These are phyloP conservation scores for Diploscapter pachys DNA, from an alignment of 1,140 invertebrate species.

Conservation along the genomic window DNA sequence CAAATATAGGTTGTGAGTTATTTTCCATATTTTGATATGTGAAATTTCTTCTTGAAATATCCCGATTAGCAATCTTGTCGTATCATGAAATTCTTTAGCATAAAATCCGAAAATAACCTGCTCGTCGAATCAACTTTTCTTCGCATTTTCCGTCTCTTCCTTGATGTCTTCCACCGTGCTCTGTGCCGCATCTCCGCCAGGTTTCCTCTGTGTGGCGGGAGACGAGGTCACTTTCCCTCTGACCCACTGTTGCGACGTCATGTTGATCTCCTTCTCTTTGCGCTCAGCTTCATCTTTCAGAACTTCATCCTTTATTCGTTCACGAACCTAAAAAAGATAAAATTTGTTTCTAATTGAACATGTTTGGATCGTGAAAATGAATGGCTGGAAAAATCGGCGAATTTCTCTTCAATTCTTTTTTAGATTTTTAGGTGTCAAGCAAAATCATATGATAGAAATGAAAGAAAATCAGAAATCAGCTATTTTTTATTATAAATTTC, in stretches of 20 bases:
- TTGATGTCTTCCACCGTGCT: no score
- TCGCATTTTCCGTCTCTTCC: no score
- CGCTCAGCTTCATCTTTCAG: constrained; percentile 16
- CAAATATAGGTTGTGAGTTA: no score
- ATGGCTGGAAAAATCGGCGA: background rate
- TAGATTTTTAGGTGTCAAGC: background rate
- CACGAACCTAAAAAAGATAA: constrained; percentile 14
- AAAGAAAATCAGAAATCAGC: background rate
- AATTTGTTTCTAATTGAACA: background rate
- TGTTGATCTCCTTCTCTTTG: constrained; percentile 13
- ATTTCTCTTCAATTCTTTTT: background rate
- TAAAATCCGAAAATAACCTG: no score
- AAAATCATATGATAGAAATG: background rate
- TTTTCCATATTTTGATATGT: no score
- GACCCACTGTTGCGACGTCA: constrained; percentile 17
- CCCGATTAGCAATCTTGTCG: no score
- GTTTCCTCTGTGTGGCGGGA: no score
- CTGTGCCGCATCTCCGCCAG: no score
- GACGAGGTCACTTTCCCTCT: background rate
- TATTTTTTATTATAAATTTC: background rate
- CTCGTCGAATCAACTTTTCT: no score
- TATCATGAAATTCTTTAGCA: no score
- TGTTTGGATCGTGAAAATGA: background rate
- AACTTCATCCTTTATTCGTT: constrained; percentile 11
- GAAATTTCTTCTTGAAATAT: no score